Base-by-base conservation (phyloP, 2,113 vertebrate species). In the Lynx canadensis region DNA sequence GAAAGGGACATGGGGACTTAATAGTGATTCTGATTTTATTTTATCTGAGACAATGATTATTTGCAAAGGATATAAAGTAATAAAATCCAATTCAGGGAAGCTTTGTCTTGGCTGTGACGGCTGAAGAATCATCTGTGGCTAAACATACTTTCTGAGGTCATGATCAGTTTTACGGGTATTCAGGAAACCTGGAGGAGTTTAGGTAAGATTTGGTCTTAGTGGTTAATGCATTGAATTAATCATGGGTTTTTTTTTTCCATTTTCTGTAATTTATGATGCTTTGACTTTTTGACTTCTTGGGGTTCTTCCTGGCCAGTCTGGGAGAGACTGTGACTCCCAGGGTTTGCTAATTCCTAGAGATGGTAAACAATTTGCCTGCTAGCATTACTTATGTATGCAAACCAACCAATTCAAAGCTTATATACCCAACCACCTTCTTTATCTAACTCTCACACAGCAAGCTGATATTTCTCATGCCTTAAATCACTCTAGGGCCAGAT, bases 21-120 rank as follows among this genome's bases (percentile, higher is more conserved):
- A 71, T 50, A 94, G 41, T 60, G 25, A 91, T 36, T 92, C 65
- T 66, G 18, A 76, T 87, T 66, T 66, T 80, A 76, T 92, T 82
- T 89, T 92, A 36, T 55, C 21, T 71, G 8, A 89, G 48, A 95
- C 69, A 82, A 73, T 71, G 23, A 74, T 79, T 76, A 79, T 82
- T 86, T 92, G 7, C 41, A 48, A 68, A 76, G 15, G 25, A 48
- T 52, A 83, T 25, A 87, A 94, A 87, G 11, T 86, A 76, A 91
- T n/a, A 69, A 68, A 93, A 81, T 14, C 85, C 36, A 84, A 81
- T 86, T 91, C 65, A 63, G 63, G 18, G 6, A 92, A 83, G 55
- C 29, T 78, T 71, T 50, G 73, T n/a, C 16, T 71, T 48, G 25
- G 33, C 48, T 12, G 33, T 74, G 52, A 96, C 1, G 73, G 52